Base-by-base conservation (phyloP, 2,888 invertebrate species). In the Erebia epiphron region DNA sequence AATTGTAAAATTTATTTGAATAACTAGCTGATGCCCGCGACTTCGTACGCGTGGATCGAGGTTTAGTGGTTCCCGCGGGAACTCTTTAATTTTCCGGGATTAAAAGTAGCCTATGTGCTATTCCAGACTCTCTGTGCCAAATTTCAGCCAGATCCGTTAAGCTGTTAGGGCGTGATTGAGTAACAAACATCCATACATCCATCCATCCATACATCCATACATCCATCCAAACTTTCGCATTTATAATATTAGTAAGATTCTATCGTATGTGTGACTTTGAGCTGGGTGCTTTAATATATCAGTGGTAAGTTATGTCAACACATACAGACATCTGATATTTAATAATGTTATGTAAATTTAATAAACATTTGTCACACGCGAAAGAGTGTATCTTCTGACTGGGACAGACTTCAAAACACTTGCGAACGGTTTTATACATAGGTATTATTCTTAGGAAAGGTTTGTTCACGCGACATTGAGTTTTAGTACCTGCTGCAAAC, bases 1-100 rank as follows among this genome's bases (percentile, higher is more conserved):
- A 35, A 70, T 70, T 73, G 70, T 70, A 68, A 70, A 66, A 70
- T 72, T 72, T 72, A 72, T 72, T 73, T 56, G 67, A 62, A 61
- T 70, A 73, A 70, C n/a, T n/a, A n/a, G n/a, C n/a, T n/a, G n/a
- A n/a, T n/a, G n/a, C n/a, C n/a, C n/a, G n/a, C n/a, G n/a, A n/a
- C n/a, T n/a, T n/a, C n/a, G n/a, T n/a, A n/a, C n/a, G n/a, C n/a
- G n/a, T n/a, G n/a, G n/a, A n/a, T n/a, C n/a, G n/a, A n/a, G n/a
- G n/a, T n/a, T n/a, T n/a, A n/a, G n/a, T n/a, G n/a, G n/a, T n/a
- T n/a, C n/a, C n/a, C n/a, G n/a, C n/a, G n/a, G n/a, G n/a, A n/a
- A n/a, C n/a, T n/a, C n/a, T n/a, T n/a, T n/a, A n/a, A n/a, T n/a
- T n/a, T n/a, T n/a, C n/a, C n/a, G n/a, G n/a, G n/a, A n/a, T n/a